Conservation (phyloP, 2,797 vertebrate species). For the Oreonectes daqikongensis region DNA sequence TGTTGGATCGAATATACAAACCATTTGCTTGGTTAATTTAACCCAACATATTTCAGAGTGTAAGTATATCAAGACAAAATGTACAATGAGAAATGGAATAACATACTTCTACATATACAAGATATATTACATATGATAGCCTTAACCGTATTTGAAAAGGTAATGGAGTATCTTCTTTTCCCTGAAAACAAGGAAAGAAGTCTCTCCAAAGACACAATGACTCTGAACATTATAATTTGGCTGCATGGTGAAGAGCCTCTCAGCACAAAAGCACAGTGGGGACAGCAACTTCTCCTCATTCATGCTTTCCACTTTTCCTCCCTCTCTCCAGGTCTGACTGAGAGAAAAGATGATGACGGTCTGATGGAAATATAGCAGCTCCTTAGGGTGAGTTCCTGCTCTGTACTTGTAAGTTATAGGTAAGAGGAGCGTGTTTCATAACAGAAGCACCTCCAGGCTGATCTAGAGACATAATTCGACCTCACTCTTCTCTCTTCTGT, state of each 20-base stretch:
- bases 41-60: too few relatives aligned
- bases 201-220: neutral
- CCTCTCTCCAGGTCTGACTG: neutral
- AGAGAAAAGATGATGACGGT: neutral
- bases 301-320: neutral
- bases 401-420: neutral
- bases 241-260: slow-evolving; percentile 9
- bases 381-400: neutral
- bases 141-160: too few relatives aligned
- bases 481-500: neutral
- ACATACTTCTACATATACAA: too few relatives aligned
- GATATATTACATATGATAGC: neutral
- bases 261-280: neutral
- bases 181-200: neutral
- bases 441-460: neutral
- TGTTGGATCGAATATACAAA: too few relatives aligned
- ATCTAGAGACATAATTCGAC: neutral
- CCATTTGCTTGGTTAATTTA: too few relatives aligned
- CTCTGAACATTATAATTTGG: slow-evolving; percentile 4
- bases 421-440: neutral
- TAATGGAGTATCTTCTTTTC: slow-evolving; percentile 1
- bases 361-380: neutral
- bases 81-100: too few relatives aligned
- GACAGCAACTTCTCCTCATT: slow-evolving; percentile 16
- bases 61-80: too few relatives aligned